A percentile compares a stretch with the other conserved stretches of the same genome.
phyloP scores from a whole-genome alignment of 2,113 vertebrate genomes.

The Elephantulus edwardii region DNA sequence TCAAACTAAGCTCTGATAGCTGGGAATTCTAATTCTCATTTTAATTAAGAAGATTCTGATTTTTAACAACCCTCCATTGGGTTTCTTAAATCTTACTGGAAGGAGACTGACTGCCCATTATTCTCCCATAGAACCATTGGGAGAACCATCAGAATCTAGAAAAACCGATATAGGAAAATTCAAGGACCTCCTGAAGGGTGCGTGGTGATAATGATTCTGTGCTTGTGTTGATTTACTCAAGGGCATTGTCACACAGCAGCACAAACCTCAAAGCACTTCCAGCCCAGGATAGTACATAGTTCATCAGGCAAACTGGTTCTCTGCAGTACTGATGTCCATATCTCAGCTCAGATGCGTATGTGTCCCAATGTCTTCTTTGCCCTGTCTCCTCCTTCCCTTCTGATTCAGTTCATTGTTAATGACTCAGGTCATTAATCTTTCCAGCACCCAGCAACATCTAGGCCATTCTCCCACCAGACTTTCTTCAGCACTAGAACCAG shows the following conservation, averaged over 20 bases:
- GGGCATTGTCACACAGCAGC: background rate
- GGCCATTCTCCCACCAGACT: background rate
- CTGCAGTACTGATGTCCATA: too few species aligned
- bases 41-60: too few species aligned
- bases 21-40: background rate
- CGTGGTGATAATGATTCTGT: accelerated
- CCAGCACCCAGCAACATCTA: accelerated
- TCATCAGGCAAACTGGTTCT: background rate
- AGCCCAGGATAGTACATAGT: background rate
- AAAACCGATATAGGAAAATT: background rate
- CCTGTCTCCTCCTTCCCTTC: too few species aligned
- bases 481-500: background rate
- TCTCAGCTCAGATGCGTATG: background rate
- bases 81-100: too few species aligned
- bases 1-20: background rate
- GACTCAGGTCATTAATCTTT: background rate
- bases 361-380: background rate
- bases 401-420: background rate
- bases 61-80: too few species aligned
- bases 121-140: too few species aligned
- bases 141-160: background rate
- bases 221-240: too few species aligned
- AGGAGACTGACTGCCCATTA: too few species aligned
- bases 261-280: background rate
- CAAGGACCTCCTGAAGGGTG: background rate